These are phyloP conservation scores for Syngnathoides biaculeatus DNA, from an alignment of 2,113 vertebrate species.

Conservation along the genomic window DNA sequence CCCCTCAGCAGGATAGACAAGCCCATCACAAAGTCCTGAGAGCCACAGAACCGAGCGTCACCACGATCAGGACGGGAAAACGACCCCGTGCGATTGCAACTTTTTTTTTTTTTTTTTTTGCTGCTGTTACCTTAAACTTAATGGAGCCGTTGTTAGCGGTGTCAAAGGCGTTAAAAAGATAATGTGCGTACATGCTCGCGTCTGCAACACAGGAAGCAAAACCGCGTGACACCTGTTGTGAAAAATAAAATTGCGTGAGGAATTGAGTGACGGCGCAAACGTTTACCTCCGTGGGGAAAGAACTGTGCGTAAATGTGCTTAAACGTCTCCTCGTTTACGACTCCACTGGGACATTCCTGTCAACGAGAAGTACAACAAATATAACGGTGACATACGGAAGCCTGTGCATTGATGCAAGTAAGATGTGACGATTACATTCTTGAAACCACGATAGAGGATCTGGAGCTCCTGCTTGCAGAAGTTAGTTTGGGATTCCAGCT, in stretches of 20 bases:
- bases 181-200: slow-evolving; percentile 95
- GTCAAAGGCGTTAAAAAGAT: slow-evolving; percentile 96
- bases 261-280: neutral
- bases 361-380: neutral
- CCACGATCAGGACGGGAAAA: neutral
- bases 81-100: neutral
- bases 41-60: neutral
- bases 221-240: neutral
- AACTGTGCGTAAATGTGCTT: slow-evolving; percentile 99
- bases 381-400: neutral
- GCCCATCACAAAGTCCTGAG: slow-evolving; percentile 92
- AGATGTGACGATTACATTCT: slow-evolving; percentile 79
- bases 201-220: slow-evolving; percentile 73
- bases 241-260: too few relatives aligned
- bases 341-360: slow-evolving; percentile 96
- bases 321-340: slow-evolving; percentile 96
- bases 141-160: slow-evolving; percentile 90
- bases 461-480: slow-evolving; percentile 95
- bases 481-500: slow-evolving; percentile 93
- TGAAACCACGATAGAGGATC: slow-evolving; percentile 96
- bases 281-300: slow-evolving; percentile 95
- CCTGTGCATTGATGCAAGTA: neutral
- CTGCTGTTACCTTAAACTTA: slow-evolving; percentile 89
- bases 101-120: too few relatives aligned
- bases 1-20: slow-evolving; percentile 89